Conservation (phyloP, 2,113 vertebrate species). For the Meriones unguiculatus region DNA sequence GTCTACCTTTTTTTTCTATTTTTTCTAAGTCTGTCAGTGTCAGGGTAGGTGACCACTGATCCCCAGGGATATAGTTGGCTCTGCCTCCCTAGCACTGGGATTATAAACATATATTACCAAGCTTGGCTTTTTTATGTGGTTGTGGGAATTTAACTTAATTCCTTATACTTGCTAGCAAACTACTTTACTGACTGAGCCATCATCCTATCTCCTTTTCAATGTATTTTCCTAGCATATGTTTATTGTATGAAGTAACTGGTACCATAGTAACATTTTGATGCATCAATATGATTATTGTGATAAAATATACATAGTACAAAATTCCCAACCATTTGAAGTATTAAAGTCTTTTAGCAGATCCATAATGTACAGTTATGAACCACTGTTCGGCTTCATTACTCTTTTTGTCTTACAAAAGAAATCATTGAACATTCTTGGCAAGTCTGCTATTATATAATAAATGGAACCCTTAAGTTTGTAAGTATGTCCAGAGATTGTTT, state of each 20-base stretch:
- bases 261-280: neutral
- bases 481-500: neutral
- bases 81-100: neutral
- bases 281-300: neutral
- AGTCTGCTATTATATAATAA: neutral
- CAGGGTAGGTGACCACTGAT: no score
- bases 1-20: neutral
- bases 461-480: neutral
- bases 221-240: neutral
- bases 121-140: neutral
- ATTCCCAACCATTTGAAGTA: neutral
- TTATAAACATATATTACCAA: neutral
- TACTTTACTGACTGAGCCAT: neutral
- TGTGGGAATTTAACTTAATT: neutral
- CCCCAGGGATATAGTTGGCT: neutral
- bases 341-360: neutral
- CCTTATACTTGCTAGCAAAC: neutral
- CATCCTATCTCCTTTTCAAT: neutral
- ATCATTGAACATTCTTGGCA: neutral
- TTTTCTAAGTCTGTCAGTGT: neutral
- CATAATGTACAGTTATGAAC: neutral
- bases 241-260: neutral
- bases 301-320: conserved; percentile 6
- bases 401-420: neutral
- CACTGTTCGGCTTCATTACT: neutral